These are phyloP conservation scores for Chondrilla cf. caribensis DNA, from an alignment of 37 sponge, comb jelly and placozoan species.

Conservation along the genomic window DNA sequence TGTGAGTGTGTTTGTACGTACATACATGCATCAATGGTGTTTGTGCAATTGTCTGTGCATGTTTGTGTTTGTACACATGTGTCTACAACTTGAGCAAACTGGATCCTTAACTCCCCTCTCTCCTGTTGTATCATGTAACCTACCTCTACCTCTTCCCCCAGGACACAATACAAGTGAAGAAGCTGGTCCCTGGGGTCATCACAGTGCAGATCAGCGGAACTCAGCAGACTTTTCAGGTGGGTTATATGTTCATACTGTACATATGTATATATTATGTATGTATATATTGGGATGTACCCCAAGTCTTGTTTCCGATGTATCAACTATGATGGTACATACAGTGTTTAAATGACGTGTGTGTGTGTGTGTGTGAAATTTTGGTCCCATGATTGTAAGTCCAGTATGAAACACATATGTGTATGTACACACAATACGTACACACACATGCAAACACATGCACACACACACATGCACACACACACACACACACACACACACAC, in stretches of 20 bases:
- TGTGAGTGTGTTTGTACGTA: background rate
- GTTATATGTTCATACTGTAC: too few relatives aligned
- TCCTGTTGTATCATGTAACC: background rate
- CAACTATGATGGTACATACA: too few relatives aligned
- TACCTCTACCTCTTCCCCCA: background rate
- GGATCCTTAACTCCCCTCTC: too few relatives aligned
- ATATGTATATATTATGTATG: too few relatives aligned
- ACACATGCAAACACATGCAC: background rate
- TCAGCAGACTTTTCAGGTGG: slow-evolving; percentile 6
- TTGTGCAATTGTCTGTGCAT: background rate
- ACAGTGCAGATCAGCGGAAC: background rate
- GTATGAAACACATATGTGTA: too few relatives aligned
- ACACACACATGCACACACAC: background rate
- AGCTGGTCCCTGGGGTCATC: slow-evolving; percentile 1
- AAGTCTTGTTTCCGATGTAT: too few relatives aligned
- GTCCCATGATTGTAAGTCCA: too few relatives aligned
- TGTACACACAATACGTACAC: background rate
- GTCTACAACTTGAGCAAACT: too few relatives aligned
- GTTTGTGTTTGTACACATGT: background rate
- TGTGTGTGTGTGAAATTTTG: too few relatives aligned
- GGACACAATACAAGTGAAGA: slow-evolving; percentile 7
- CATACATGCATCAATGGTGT: background rate
- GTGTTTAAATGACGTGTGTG: too few relatives aligned
- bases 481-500: background rate
- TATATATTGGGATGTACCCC: too few relatives aligned